Base-by-base conservation (phyloP, 2,888 invertebrate species). In the Malachius bipustulatus region DNA sequence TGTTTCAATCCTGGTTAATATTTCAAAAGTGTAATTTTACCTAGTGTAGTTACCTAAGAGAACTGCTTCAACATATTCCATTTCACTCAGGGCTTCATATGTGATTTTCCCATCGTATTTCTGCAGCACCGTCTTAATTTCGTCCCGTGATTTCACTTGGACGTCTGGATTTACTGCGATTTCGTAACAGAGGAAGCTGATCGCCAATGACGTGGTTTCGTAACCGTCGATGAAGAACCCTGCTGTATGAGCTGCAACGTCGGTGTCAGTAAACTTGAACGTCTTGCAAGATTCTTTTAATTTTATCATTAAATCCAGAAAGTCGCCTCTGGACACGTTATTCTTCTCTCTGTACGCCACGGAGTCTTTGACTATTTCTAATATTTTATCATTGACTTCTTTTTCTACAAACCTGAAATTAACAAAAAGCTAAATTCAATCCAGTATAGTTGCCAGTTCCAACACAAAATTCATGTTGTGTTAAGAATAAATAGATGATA, bases 201-300 rank as follows among this genome's bases (percentile, higher is more conserved):
- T 52, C 2, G 63, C 63, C n/a, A 64, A 60, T 4, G 65, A 60
- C 6, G 69, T 69, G 1, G 71, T 69, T 50, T 71, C 71, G 37
- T 64, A 70, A 1, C 71, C 71, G 16, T 69, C 72, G 0, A 55
- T 38, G 37, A 69, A 68, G 44, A 76, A 72, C 1, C 68, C 49
- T 16, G 69, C 61, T 2, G 70, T 66, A 37, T 75, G 72, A 0
- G 71, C 64, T 0, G 66, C 60, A 3, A 74, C 43, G 24, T 71
- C 49, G 2, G 66, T 59, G 8, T 67, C 49, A 1, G 62, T 55
- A 1, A 57, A 49, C 4, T 51, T 48, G 4, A 19, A 34, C 13
- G 37, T 34, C 4, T 43, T 35, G n/a, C n/a, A n/a, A n/a, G n/a
- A n/a, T n/a, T n/a, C n/a, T 38, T 46, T 49, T 14, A 65, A 32